Evolutionary conservation across 2,113 vertebrate species (phyloP).

Genomic region (Sander lucioperca): DNA sequence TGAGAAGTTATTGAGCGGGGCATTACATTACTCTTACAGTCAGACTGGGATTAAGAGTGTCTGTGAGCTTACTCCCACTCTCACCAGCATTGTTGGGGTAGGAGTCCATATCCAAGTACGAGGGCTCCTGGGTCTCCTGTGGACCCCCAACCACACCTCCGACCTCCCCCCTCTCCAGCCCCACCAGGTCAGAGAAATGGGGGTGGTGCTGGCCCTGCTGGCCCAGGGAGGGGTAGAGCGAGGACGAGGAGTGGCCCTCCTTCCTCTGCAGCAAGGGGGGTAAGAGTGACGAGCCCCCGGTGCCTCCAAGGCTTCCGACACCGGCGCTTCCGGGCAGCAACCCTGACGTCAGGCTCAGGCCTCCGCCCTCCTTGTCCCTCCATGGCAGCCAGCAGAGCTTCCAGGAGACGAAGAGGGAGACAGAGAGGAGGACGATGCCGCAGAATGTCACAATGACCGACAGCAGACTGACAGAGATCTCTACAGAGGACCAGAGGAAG

Average conservation of each 20-base stretch:
- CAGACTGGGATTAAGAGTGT: constrained; percentile 1
- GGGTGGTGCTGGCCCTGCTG: constrained; percentile 88
- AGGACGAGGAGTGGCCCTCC: constrained; percentile 84
- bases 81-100: constrained; percentile 88
- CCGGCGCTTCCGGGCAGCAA: constrained; percentile 84
- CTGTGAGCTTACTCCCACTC: background rate
- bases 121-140: constrained; percentile 89
- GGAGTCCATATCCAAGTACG: constrained; percentile 94
- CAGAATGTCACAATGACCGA: constrained; percentile 96
- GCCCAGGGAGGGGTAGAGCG: constrained; percentile 82
- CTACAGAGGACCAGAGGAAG: constrained; percentile 66
- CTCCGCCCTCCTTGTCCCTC: constrained; percentile 90
- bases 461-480: constrained; percentile 94
- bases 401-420: constrained; percentile 96
- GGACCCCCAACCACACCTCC: constrained; percentile 81
- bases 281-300: constrained; percentile 80
- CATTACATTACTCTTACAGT: constrained; percentile 11
- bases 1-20: constrained; percentile 6
- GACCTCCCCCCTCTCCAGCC: constrained; percentile 81
- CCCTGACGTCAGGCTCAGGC: constrained; percentile 85
- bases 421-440: constrained; percentile 92
- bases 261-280: constrained; percentile 83
- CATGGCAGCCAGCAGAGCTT: constrained; percentile 96
- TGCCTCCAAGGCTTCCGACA: constrained; percentile 79
- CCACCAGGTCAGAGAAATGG: constrained; percentile 89